Percentiles rank a stretch among this genome's conserved stretches.
Conservation (phyloP, 1,140 invertebrate genomes). For the Oreohelix idahoensis region DNA sequence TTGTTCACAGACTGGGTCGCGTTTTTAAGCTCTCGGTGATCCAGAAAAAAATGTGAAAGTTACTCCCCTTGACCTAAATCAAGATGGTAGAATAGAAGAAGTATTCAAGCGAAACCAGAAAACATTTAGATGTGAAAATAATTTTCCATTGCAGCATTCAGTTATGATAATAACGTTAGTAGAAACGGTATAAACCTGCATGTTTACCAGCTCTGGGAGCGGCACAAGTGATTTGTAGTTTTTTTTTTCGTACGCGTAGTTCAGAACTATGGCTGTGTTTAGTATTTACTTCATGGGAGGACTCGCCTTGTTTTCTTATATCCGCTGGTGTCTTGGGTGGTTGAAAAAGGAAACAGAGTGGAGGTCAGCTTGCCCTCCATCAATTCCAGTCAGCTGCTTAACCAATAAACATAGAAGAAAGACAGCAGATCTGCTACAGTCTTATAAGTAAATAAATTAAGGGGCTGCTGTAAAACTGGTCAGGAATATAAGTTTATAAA, state of each 20-base stretch:
- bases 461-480: too few species aligned
- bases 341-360: neutral
- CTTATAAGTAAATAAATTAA: too few species aligned
- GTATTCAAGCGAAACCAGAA: neutral
- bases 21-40: neutral
- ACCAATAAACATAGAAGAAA: slow-evolving; percentile 38
- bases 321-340: too few species aligned
- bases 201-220: neutral
- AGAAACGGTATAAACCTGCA: neutral
- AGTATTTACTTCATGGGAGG: too few species aligned
- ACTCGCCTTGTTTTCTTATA: too few species aligned
- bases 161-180: neutral
- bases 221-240: too few species aligned
- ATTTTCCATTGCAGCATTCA: neutral
- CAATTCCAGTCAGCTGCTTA: too few species aligned
- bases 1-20: neutral
- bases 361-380: neutral
- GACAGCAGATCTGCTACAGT: slow-evolving; percentile 63
- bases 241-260: too few species aligned
- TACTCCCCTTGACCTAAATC: slow-evolving; percentile 7
- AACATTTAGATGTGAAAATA: neutral
- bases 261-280: too few species aligned
- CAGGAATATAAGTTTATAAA: too few species aligned
- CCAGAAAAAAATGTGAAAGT: slow-evolving; percentile 15
- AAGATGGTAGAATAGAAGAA: neutral